Evolutionary conservation across 2,888 invertebrate species (phyloP), one percentile per base, ranked within the genome.

Genomic region (Nomada lathburiana): DNA sequence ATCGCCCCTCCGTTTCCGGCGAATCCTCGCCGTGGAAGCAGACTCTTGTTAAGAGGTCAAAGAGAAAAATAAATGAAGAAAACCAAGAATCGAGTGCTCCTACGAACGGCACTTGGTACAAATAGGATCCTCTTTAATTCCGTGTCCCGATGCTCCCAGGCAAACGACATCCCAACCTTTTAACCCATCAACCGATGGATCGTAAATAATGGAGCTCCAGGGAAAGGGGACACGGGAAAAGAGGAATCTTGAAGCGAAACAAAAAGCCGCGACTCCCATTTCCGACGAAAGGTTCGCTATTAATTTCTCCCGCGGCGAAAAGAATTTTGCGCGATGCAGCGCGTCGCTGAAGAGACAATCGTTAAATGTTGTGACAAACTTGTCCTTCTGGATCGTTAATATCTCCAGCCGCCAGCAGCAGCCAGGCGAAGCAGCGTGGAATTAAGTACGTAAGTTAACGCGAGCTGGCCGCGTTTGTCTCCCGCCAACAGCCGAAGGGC

Each of bases 1-100:
- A 11, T 23, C 16, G 13, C 20, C 63, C 64, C 62, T 29, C 50
- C 52, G n/a, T 67, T 55, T 42, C 26, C 26, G 53, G 26, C 20
- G 68, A 78, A 73, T 73, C 72, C 67, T 63, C 42, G 53, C 29
- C 47, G 36, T 29, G 42, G 20, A 59, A 42, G 18, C 55, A 36
- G 70, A 62, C 42, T 76, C 71, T 74, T 44, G 72, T 76, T 80
- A 80, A 76, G 20, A 67, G 52, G 20, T 78, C 47, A 53, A 71
- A 74, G 68, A 65, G 81, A 86, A 79, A 86, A 76, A 74, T 76
- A 62, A 80, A 85, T 80, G 80, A 75, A 72, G 74, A 65, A 73
- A 63, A 64, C 77, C 68, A 70, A 13, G 62, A 42, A 74, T 63
- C 59, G 69, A 62, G 71, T 44, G 77, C 62, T 69, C 69, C 7